These are phyloP conservation scores for Argopecten irradians DNA, from an alignment of 1,140 invertebrate genomes.

Conservation along the genomic window DNA sequence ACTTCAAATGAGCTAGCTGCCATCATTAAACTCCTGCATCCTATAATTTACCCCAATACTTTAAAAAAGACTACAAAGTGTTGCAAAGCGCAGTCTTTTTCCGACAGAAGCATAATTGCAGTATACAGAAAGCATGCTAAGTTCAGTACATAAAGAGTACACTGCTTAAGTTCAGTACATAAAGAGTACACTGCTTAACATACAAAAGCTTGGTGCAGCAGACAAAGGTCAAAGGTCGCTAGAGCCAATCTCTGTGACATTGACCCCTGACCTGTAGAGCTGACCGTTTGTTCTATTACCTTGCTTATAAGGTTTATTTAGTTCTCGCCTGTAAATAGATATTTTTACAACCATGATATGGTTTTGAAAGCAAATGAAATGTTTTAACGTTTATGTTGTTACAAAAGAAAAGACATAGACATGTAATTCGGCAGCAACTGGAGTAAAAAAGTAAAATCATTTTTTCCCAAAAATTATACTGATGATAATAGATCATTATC, in stretches of 20 bases:
- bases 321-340: constrained; percentile 25
- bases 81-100: not conserved
- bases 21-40: not conserved
- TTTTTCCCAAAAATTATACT: too few relatives aligned
- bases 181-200: not conserved
- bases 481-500: too few relatives aligned
- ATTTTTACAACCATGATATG: not conserved
- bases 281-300: constrained; percentile 12
- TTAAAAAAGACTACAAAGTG: not conserved
- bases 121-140: not conserved
- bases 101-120: not conserved
- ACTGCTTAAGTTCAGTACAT: not conserved
- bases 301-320: constrained; percentile 6
- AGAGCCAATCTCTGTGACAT: not conserved
- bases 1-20: not conserved
- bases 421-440: too few relatives aligned
- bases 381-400: too few relatives aligned
- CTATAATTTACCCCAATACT: not conserved
- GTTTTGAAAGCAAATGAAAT: too few relatives aligned
- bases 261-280: not conserved
- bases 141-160: not conserved
- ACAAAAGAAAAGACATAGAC: too few relatives aligned
- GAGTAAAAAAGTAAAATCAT: too few relatives aligned
- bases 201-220: not conserved
- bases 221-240: not conserved